Evolutionary conservation across 2,888 invertebrate genomes (phyloP), one percentile per base, ranked within the genome.

Genomic region (Drosophila neonasuta): DNA sequence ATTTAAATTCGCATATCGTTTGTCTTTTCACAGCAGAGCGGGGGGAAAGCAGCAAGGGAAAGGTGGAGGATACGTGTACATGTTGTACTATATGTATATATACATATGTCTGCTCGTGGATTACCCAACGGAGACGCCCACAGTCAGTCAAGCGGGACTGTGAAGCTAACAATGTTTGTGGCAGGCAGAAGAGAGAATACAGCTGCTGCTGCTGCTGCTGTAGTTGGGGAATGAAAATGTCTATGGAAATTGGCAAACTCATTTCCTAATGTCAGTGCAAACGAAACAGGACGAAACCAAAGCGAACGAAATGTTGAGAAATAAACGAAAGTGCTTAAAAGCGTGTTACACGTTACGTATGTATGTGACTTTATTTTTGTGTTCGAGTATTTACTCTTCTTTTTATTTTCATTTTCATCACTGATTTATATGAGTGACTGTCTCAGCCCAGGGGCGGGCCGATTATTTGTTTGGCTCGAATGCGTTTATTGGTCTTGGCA

Each of bases 401-500:
- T 24, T 24, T 24, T 24, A 5, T 11, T n/a, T 36, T 36, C 6
- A 3, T 34, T 34, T 45, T 34, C 59, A 41, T 3, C 24, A 30
- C 58, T 77, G 81, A 83, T 84, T 81, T 79, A 84, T 71, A 73
- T 79, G 71, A 78, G 64, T 36, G 66, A 66, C 66, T 56, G 66
- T 68, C 66, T 56, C 51, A 49, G 45, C 15, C 44, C 41, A 11
- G 32, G 32, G 32, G 66, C 71, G 32, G 32, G 66, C 71, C 71
- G 80, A 68, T 78, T 78, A 80, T 80, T 80, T 83, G 79, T 73
- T 79, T 63, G 73, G 54, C 68, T 54, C 58, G 67, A 64, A 78
- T 73, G 74, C 67, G 77, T 79, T 81, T 81, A 81, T 79, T 73
- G 74, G 66, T 68, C 69, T 77, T 68, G 66, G 75, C 80, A 76